phyloP scores from a whole-genome alignment of 2,113 vertebrate genomes.

The Xyliphius kryptos region DNA sequence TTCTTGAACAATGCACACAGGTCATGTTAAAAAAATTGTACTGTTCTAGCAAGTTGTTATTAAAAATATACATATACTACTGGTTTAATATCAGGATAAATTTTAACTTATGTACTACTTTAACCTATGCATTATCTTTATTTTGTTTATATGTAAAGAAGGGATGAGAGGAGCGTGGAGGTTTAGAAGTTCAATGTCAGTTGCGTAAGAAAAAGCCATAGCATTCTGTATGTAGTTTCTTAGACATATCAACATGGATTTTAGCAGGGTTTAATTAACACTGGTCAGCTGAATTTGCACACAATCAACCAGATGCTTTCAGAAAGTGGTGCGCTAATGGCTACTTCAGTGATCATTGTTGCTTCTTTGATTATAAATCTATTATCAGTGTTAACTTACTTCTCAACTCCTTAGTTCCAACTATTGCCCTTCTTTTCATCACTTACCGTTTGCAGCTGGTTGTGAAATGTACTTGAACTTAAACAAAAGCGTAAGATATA shows the following conservation, averaged over 20 bases:
- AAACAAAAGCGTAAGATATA: slow-evolving; percentile 1
- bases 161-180: slow-evolving; percentile 6
- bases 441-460: slow-evolving; percentile 23
- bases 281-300: slow-evolving; percentile 22
- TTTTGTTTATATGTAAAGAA: slow-evolving; percentile 2
- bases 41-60: no score
- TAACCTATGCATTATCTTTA: slow-evolving; percentile 41
- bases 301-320: slow-evolving; percentile 24
- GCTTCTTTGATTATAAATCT: slow-evolving; percentile 4
- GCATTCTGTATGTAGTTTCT: slow-evolving; percentile 28
- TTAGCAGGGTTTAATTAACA: slow-evolving; percentile 14
- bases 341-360: slow-evolving; percentile 14
- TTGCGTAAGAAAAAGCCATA: slow-evolving; percentile 41
- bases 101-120: slow-evolving; percentile 22
- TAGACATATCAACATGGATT: slow-evolving; percentile 37
- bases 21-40: no score
- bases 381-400: not conserved
- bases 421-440: slow-evolving; percentile 14
- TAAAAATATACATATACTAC: no score
- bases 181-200: slow-evolving; percentile 1
- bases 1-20: no score
- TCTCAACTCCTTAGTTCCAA: not conserved
- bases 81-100: no score
- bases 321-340: slow-evolving; percentile 27
- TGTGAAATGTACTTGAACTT: slow-evolving; percentile 23